Evolutionary conservation across 2,113 vertebrate species (phyloP), one percentile per base, ranked within the genome.

Genomic region (Lanius ludovicianus): DNA sequence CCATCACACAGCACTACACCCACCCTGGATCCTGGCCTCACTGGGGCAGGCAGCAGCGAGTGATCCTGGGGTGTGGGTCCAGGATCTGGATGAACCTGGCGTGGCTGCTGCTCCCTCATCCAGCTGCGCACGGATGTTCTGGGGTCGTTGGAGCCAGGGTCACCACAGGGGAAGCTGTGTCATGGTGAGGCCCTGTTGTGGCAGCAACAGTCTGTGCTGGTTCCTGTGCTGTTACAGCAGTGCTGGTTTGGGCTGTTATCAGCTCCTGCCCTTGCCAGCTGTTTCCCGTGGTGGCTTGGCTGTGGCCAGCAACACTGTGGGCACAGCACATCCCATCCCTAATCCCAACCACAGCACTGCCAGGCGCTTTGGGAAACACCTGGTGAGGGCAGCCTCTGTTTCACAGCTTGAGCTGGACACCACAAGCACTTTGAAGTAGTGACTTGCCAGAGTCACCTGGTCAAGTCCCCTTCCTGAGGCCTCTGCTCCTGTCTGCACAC

Each of bases 301-400:
- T 28, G 53, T 8, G 69, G 18, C 64, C 10, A 0, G 68, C 39
- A 80, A 69, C 4, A 0, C 6, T 62, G 52, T 21, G 65, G 73
- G 57, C 23, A 47, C 62, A 39, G 75, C 67, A 39, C 17, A 1
- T 24, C 7, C 39, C 27, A 2, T 44, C 74, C 81, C 55, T 19
- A 0, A 14, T 27, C 65, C 56, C 39, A 10, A 0, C 53, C 5
- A 24, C 4, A 1, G 56, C 3, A 5, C 68, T 87, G 85, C 71
- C 1, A 1, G 74, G 25, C 0, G 1, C 41, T 31, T 59, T 23
- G 63, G 81, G 53, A 11, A n/a, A 3, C 0, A 4, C 57, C 52
- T 33, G 59, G 11, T 0, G 1, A 47, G 60, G 11, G 15, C 74
- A 64, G 49, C 35, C 73, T 9, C 0, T 31, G 41, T 24, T 52